phyloP scores from a whole-genome alignment of 2,797 vertebrate species.

The Hipposideros larvatus region DNA sequence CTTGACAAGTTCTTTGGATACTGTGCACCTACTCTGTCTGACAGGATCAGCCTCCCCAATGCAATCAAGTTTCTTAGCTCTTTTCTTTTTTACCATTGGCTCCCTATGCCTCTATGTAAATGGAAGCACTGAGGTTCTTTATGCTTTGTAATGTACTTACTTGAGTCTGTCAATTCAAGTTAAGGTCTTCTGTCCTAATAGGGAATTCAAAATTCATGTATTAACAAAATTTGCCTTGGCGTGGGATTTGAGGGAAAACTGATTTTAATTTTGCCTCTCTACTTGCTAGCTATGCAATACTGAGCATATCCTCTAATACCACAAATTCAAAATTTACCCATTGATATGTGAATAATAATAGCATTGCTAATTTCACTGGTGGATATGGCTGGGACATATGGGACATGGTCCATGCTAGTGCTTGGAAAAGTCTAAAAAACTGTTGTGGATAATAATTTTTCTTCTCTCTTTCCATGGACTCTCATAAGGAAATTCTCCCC shows the following conservation, averaged over 20 bases:
- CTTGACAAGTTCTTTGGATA: not conserved
- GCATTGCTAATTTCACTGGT: not conserved
- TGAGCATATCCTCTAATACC: not conserved
- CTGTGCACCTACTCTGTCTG: not conserved
- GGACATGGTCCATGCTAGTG: not conserved
- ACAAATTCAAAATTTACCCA: not conserved
- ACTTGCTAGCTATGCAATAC: not conserved
- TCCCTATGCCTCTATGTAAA: not conserved
- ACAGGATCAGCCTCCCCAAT: not conserved
- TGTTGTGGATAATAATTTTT: not conserved
- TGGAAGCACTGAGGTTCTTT: not conserved
- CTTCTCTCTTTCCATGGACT: not conserved
- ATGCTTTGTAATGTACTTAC: not conserved
- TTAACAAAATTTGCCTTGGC: not conserved
- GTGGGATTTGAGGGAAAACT: not conserved
- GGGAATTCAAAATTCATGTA: not conserved
- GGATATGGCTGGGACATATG: not conserved
- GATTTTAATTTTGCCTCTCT: not conserved
- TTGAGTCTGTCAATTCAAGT: not conserved
- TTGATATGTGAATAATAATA: not conserved
- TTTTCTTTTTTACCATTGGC: not conserved
- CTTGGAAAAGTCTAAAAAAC: not conserved
- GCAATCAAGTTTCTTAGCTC: not conserved
- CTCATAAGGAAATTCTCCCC: not conserved
- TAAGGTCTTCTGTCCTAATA: not conserved